Conservation (phyloP, 2,113 vertebrate genomes). For the Nibea albiflora region DNA sequence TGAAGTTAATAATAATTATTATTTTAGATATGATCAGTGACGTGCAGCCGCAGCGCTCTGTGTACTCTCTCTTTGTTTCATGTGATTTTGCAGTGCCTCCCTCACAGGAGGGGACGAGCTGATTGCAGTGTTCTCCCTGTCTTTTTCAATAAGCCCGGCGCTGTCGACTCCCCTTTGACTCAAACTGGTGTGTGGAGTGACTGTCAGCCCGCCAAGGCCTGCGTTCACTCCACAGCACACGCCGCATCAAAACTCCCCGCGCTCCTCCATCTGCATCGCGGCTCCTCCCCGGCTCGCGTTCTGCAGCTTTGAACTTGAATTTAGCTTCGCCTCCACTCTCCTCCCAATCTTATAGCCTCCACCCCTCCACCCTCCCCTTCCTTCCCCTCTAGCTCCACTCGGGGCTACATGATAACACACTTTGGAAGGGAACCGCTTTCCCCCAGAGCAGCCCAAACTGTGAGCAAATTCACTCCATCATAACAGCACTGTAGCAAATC, state of each 20-base stretch:
- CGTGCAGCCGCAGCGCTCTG: conserved; percentile 8
- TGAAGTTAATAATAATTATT: background rate
- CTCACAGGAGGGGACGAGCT: conserved; percentile 60
- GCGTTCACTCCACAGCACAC: conserved; percentile 54
- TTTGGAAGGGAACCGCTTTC: conserved; percentile 71
- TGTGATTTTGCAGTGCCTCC: conserved; percentile 64
- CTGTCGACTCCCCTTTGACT: conserved; percentile 66
- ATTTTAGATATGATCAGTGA: background rate
- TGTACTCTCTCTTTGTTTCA: conserved; percentile 51
- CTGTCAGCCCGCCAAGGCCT: conserved; percentile 67
- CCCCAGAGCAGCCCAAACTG: conserved; percentile 69
- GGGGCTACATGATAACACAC: conserved; percentile 76
- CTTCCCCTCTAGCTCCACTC: conserved; percentile 68
- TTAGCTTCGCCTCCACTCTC: conserved; percentile 57
- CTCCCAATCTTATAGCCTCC: conserved; percentile 41
- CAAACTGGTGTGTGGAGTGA: conserved; percentile 68
- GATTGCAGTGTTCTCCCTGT: conserved; percentile 75
- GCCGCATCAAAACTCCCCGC: conserved; percentile 44
- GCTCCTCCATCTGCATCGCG: conserved; percentile 45
- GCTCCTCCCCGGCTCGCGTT: conserved; percentile 63
- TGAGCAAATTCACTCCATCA: conserved; percentile 77
- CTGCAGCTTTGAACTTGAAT: conserved; percentile 73
- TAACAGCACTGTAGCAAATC: conserved; percentile 76
- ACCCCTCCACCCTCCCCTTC: conserved; percentile 2
- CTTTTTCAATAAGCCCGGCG: conserved; percentile 68